phyloP scores from a whole-genome alignment of 2,113 vertebrate genomes.

The Pollachius pollachius region DNA sequence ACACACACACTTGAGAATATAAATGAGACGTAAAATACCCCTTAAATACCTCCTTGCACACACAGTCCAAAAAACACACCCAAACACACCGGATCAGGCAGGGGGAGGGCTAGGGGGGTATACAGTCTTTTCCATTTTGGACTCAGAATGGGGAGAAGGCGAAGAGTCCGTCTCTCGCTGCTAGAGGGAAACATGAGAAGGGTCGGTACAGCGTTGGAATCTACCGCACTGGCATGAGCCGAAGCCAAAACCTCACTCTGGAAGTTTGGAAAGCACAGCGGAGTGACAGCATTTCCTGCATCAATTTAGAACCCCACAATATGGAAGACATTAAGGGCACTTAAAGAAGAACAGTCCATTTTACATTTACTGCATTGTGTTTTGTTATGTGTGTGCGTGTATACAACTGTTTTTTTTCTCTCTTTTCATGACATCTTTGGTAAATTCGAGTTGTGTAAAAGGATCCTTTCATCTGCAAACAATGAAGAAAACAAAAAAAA shows the following conservation, averaged over 20 bases:
- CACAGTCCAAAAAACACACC: conserved; percentile 1
- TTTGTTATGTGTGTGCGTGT: not conserved
- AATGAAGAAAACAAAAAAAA: conserved; percentile 60
- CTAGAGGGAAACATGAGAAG: conserved; percentile 57
- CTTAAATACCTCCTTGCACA: not conserved
- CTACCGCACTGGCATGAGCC: conserved; percentile 55
- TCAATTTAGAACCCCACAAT: conserved; percentile 68
- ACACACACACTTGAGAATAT: not conserved
- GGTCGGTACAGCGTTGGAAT: conserved; percentile 56
- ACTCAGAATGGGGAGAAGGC: conserved; percentile 30
- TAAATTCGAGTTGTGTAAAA: conserved; percentile 48
- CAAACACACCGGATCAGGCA: conserved; percentile 25
- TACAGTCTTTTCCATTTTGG: conserved; percentile 21
- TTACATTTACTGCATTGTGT: conserved; percentile 14
- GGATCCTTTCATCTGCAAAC: conserved; percentile 53
- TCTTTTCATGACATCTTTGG: conserved; percentile 34
- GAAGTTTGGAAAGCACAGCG: conserved; percentile 60
- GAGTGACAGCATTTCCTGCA: conserved; percentile 71
- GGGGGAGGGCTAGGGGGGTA: conserved; percentile 7
- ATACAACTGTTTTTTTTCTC: conserved; percentile 14
- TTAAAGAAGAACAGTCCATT: conserved; percentile 45
- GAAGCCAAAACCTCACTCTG: conserved; percentile 55
- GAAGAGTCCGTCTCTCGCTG: conserved; percentile 40
- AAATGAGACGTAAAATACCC: not conserved
- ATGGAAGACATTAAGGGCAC: conserved; percentile 70